These are phyloP conservation scores for Scomber scombrus DNA, from an alignment of 2,113 vertebrate genomes.

Conservation along the genomic window DNA sequence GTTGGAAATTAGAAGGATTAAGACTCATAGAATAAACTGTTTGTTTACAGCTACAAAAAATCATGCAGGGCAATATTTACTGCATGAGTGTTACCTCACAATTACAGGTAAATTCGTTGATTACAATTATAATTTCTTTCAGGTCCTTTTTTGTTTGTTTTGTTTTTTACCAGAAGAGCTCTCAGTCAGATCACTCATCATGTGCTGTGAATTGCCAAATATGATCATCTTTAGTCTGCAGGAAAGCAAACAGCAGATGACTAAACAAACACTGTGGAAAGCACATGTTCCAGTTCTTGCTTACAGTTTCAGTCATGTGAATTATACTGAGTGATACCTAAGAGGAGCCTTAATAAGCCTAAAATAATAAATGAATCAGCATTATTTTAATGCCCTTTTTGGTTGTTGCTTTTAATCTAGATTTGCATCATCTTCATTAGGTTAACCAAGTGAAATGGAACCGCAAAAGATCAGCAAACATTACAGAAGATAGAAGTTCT, in stretches of 20 bases:
- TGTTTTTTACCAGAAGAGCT: constrained; percentile 19
- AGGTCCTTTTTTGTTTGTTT: not conserved
- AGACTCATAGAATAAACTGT: not conserved
- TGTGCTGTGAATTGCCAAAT: constrained; percentile 52
- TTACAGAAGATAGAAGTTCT: not conserved
- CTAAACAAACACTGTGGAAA: constrained; percentile 51
- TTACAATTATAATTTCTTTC: constrained; percentile 25
- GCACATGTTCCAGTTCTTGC: constrained; percentile 16
- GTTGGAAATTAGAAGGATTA: not conserved
- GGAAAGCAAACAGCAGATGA: constrained; percentile 57
- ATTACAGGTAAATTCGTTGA: constrained; percentile 44
- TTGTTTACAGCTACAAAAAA: constrained; percentile 26
- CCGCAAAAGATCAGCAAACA: not conserved
- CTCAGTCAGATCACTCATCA: constrained; percentile 27
- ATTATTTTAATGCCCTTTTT: not conserved
- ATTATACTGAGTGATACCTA: not conserved
- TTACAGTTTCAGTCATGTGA: constrained; percentile 32
- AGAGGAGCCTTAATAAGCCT: not conserved
- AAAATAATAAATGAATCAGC: too few relatives aligned
- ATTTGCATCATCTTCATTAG: not conserved
- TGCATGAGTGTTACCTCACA: constrained; percentile 11
- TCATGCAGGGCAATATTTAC: constrained; percentile 17
- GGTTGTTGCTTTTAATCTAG: not conserved
- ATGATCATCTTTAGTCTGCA: constrained; percentile 47
- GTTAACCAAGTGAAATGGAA: not conserved